These are phyloP conservation scores for Steinernema feltiae DNA, from an alignment of 1,140 invertebrate species.

Conservation along the genomic window DNA sequence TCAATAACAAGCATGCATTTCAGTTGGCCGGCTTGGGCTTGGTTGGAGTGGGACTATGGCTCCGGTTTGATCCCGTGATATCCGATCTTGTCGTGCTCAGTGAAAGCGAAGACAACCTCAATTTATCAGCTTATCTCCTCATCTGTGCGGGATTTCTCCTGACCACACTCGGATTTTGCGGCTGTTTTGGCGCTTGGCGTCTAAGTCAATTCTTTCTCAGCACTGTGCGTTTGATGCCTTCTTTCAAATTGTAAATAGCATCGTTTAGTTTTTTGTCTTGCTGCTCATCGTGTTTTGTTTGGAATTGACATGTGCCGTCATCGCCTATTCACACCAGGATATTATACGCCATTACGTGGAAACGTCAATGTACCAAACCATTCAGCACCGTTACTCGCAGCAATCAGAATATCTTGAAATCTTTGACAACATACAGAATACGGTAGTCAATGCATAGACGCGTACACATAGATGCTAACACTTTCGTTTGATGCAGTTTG, in stretches of 20 bases:
- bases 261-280: background rate
- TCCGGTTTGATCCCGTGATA: background rate
- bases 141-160: background rate
- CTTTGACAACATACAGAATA: background rate
- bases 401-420: background rate
- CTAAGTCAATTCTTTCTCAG: background rate
- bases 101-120: background rate
- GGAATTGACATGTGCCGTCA: background rate
- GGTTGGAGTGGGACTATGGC: background rate
- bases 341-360: background rate
- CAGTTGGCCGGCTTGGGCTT: background rate
- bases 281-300: background rate
- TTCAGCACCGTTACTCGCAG: background rate
- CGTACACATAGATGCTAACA: no score
- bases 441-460: background rate
- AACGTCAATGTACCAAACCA: background rate
- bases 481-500: background rate
- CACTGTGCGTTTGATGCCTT: background rate
- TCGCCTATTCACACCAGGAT: conserved; percentile 1
- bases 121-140: background rate
- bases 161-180: background rate
- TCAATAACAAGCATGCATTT: background rate
- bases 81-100: background rate
- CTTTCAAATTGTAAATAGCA: background rate
- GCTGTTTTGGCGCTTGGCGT: background rate